These are phyloP conservation scores for Tholera decimalis DNA, from an alignment of 2,888 invertebrate species.

Conservation along the genomic window DNA sequence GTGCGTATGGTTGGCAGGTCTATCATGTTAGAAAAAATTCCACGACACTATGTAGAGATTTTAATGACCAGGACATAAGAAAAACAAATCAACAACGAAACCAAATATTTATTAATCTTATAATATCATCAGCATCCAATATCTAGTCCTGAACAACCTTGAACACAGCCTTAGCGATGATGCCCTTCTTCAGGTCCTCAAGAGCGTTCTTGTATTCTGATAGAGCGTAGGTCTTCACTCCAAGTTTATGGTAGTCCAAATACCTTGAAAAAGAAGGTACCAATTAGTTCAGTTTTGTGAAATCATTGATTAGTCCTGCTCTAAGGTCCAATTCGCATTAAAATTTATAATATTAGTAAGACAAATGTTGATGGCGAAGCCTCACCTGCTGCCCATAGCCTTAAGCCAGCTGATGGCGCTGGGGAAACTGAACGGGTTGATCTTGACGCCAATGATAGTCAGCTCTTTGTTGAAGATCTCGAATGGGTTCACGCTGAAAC, in stretches of 20 bases:
- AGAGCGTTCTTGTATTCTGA: constrained; percentile 90
- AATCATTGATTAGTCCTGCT: no score
- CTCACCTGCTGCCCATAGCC: constrained; percentile 92
- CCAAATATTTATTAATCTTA: constrained; percentile 10
- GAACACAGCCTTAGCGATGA: constrained; percentile 75
- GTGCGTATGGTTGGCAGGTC: no score
- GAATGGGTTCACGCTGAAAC: constrained; percentile 81
- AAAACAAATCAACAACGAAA: background rate
- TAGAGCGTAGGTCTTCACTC: constrained; percentile 90
- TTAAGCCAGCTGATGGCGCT: constrained; percentile 92
- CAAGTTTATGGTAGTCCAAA: constrained; percentile 91
- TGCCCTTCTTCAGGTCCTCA: constrained; percentile 88
- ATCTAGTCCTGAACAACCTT: constrained; percentile 61
- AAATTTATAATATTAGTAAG: no score
- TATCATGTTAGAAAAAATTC: no score
- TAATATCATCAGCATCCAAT: background rate
- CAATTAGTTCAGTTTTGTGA: background rate
- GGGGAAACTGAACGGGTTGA: constrained; percentile 93
- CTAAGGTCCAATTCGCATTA: no score
- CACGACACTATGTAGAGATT: no score
- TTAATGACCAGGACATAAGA: no score
- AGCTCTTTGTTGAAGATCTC: constrained; percentile 93
- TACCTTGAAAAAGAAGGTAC: constrained; percentile 83
- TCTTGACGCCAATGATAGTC: constrained; percentile 92
- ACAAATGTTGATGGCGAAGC: background rate